These are phyloP conservation scores for Sphenodon punctatus DNA, from an alignment of 2,797 vertebrate species.

Conservation along the genomic window DNA sequence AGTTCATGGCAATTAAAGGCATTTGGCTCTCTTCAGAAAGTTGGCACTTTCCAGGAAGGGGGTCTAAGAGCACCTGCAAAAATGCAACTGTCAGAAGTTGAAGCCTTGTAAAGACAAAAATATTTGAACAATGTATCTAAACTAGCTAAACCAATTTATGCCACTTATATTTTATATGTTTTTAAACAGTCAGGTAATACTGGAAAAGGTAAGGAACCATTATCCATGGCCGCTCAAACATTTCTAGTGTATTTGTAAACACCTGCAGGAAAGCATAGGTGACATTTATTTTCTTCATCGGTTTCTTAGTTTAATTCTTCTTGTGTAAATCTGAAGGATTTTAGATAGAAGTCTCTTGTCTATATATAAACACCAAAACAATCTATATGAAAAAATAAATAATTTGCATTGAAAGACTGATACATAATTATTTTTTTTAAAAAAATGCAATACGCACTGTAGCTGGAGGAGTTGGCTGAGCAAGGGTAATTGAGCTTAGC, in stretches of 20 bases:
- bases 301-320: not conserved
- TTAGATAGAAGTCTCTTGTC: no score
- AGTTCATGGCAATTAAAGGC: not conserved
- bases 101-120: not conserved
- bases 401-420: no score
- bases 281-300: not conserved
- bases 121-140: not conserved
- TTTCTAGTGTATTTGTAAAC: not conserved
- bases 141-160: not conserved
- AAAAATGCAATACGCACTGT: no score
- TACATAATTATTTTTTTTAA: no score
- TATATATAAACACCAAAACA: no score
- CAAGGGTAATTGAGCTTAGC: no score
- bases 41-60: not conserved
- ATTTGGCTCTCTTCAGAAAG: not conserved
- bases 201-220: not conserved
- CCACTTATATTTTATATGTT: not conserved
- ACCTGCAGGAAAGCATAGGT: not conserved
- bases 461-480: no score
- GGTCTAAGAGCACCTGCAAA: no score
- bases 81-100: not conserved
- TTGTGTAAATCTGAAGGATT: not conserved
- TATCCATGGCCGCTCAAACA: not conserved
- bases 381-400: no score
- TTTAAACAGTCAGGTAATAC: not conserved